Base-by-base conservation (phyloP, 1,140 invertebrate genomes). In the Anastatus disparis region DNA sequence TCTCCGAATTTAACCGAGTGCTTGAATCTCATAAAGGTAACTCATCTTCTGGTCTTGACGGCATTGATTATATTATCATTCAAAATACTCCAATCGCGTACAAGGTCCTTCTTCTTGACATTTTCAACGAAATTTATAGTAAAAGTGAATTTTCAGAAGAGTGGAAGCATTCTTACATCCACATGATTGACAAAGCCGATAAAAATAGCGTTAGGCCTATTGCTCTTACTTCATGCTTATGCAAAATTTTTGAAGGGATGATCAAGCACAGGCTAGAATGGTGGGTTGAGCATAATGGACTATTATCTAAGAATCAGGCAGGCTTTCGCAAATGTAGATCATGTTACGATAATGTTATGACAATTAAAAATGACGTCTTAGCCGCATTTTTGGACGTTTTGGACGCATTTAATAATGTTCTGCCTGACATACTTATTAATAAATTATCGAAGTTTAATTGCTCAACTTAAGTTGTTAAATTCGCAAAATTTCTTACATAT, bases 141-240 rank as follows among this genome's bases (percentile, higher is more conserved):
- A 35, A 50, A 6, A 24, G 52, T 10, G 10, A 12, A 1, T 75
- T 72, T 31, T 53, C 74, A 13, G 59, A 65, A 13, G 62, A 50
- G 8, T 58, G n/a, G 20, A 26, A 55, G 22, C 2, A 55, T 40
- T 17, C 55, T 10, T 58, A 8, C 13, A 40, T 40, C 13, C 29
- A 58, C 55, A 58, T 66, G 55, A 66, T 66, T 50, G 6, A n/a
- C 27, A 64, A 46, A 24, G 6, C 17, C 17, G 62, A 50, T 52
- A 20, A 17, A 17, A 52, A 17, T 3, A 35, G 4, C 10, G 26
- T 50, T n/a, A n/a, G 62, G 29, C 44, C 44, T 24, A 50, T 52
- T 13, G 55, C 55, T 35, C 17, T 50, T n/a, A 50, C 50, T 12
- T 52, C 40, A 7, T 52, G 35, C 17, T 1, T 22, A 15, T 64